Base-by-base conservation (phyloP, 1,140 invertebrate genomes). In the Orius laevigatus region DNA sequence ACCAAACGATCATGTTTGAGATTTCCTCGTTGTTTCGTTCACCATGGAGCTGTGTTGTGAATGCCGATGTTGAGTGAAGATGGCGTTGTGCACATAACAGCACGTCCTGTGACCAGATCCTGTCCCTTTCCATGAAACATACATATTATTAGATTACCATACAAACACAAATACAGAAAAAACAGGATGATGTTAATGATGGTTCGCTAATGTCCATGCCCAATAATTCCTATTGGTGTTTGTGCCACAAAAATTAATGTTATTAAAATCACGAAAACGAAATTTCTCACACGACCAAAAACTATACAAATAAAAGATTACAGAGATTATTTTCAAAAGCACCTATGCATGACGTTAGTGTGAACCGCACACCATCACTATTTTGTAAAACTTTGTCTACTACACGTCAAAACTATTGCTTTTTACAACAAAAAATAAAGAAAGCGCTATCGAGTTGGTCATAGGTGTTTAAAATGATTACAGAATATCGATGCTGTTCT, bases 31-130 rank as follows among this genome's bases (percentile, higher is more conserved):
- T 25, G 3, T 38, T 19, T 62, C 71, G n/a, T n/a, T 73, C 74
- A 96, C 93, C 93, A 98, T 98, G 63, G 95, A 91, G 68, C 92
- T 96, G 70, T 98, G 96, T 60, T 90, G n/a, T n/a, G n/a, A n/a
- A n/a, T n/a, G n/a, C n/a, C n/a, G 86, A 74, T 99, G 96, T 56
- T 93, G 71, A 33, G 99, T 71, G 48, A 98, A 74, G 57, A 99
- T 96, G 49, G 96, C 96, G 75, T 99, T 98, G 60, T 96, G n/a
- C n/a, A n/a, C 96, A 64, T 99, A 99, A 5, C 99, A 72, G 46
- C 99, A 71, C 2, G 96, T 99, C 67, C 94, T 79, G 66, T 98
- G 94, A 34, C 95, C 95, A 47, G 91, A 94, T 54, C 92, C 91
- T 6, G 88, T 91, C 2, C 43, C 89, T 87, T 90, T 31, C 88